Base-by-base conservation (phyloP, 92 coral and sea anemone species). In the Montipora capitata region DNA sequence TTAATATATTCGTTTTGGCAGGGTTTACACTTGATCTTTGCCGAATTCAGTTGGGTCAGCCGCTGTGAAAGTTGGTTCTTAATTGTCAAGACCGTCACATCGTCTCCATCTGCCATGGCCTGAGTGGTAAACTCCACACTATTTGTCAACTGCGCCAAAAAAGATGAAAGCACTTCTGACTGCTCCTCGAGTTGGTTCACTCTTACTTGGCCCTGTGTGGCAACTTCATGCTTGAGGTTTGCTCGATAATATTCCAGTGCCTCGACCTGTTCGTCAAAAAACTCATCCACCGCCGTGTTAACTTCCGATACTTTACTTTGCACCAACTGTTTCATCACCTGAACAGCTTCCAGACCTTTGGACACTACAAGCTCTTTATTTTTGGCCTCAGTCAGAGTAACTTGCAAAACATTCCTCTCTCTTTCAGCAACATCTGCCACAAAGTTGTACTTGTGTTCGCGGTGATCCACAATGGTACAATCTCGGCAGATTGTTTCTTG, bases 381-480 rank as follows among this genome's bases (percentile, higher is more conserved):
- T 43, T 73, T 67, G 5, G 92, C 87, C 9, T 87, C 74, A 12
- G 72, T 52, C 7, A 95, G 76, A 14, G 88, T 51, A 7, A n/a
- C 48, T 10, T 52, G 74, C 56, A 92, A 44, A 52, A 72, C 85
- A 41, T 74, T 62, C 39, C 80, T 90, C 63, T 84, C 81, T 52
- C 77, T 76, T 38, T 83, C 65, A n/a, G 87, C 87, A 11, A 89
- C 85, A 20, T 91, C 93, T 12, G 58, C 86, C 4, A 88, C 77
- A 82, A 88, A 91, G 77, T 58, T 13, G 63, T 63, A 85, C 56
- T 88, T 64, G 48, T 94, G 96, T 40, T 78, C 80, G 15, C 92
- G 94, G 83, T 96, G 99, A 63, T 96, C 94, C 70, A 91, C 85
- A 54, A 92, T 89, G 72, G 93, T 91, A 59, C 99, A 96, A 44